phyloP scores from a whole-genome alignment of 2,888 invertebrate species.

The Priocnemis perturbator region DNA sequence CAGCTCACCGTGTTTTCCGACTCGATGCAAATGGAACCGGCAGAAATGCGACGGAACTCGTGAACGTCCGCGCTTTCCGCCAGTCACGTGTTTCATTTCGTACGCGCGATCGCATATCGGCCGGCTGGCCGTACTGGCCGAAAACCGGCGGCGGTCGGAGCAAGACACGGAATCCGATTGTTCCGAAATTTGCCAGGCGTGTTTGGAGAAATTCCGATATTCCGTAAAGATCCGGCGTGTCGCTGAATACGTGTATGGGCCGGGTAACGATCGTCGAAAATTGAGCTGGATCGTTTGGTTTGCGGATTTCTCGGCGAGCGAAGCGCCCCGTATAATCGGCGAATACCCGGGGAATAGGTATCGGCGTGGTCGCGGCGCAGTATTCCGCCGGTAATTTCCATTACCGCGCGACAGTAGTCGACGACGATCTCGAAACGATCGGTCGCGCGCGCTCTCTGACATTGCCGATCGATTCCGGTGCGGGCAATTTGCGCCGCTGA shows the following conservation, averaged over 20 bases:
- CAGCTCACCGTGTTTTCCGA: too few relatives aligned
- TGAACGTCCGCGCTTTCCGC: too few relatives aligned
- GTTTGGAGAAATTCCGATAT: too few relatives aligned
- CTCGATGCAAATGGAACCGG: too few relatives aligned
- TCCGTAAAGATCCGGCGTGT: too few relatives aligned
- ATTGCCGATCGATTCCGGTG: conserved; percentile 10
- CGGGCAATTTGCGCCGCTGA: conserved; percentile 25
- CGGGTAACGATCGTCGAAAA: conserved; percentile 1
- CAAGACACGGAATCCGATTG: too few relatives aligned
- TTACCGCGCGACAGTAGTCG: conserved; percentile 32
- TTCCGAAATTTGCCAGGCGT: too few relatives aligned
- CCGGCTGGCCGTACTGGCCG: too few relatives aligned
- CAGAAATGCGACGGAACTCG: too few relatives aligned
- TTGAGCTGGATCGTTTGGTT: conserved; percentile 1
- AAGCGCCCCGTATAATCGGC: conserved; percentile 21
- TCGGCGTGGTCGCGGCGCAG: conserved; percentile 16
- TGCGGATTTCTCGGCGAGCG: neutral
- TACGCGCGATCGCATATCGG: too few relatives aligned
- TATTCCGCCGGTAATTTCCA: conserved; percentile 33
- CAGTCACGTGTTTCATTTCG: too few relatives aligned
- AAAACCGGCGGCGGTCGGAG: too few relatives aligned
- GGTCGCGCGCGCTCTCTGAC: conserved; percentile 13
- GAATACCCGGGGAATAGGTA: conserved; percentile 36
- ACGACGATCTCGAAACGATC: conserved; percentile 41
- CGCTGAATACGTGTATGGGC: neutral